These are phyloP conservation scores for Episyrphus balteatus DNA, from an alignment of 1,140 invertebrate genomes.

Conservation along the genomic window DNA sequence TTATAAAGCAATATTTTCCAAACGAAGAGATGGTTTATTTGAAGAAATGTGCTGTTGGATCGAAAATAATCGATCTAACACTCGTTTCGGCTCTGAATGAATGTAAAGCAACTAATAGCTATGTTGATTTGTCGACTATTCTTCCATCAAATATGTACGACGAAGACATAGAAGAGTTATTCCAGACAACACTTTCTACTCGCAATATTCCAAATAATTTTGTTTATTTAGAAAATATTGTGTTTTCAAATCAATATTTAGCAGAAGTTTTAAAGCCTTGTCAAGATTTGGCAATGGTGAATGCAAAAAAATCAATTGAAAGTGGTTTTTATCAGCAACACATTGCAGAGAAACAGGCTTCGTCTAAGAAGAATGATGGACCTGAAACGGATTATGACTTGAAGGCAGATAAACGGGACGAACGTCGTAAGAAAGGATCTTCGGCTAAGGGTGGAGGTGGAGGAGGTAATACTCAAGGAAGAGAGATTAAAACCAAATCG, in stretches of 20 bases:
- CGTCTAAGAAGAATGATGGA: constrained; percentile 15
- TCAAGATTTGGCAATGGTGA: constrained; percentile 53
- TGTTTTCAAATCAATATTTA: constrained; percentile 55
- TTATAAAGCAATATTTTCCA: constrained; percentile 65
- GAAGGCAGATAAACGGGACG: constrained; percentile 71
- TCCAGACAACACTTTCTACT: constrained; percentile 47
- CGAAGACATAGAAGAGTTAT: constrained; percentile 61
- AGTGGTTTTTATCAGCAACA: constrained; percentile 54
- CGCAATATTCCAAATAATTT: constrained; percentile 36
- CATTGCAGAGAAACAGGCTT: constrained; percentile 48
- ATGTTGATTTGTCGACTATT: constrained; percentile 66
- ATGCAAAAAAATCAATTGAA: constrained; percentile 60
- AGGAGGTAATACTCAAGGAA: constrained; percentile 81
- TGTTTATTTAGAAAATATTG: constrained; percentile 42
- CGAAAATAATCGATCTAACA: constrained; percentile 26
- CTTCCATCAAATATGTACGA: constrained; percentile 70
- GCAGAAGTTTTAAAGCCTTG: constrained; percentile 58
- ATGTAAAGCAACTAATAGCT: constrained; percentile 58
- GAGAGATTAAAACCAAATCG: constrained; percentile 92
- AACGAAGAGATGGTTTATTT: constrained; percentile 63
- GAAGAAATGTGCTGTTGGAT: constrained; percentile 65
- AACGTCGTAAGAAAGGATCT: constrained; percentile 64
- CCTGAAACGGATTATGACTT: constrained; percentile 19
- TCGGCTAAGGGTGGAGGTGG: constrained; percentile 65
- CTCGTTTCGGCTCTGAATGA: constrained; percentile 67